These are phyloP conservation scores for Alviniconcha strummeri DNA, from an alignment of 2,888 invertebrate species.

Conservation along the genomic window DNA sequence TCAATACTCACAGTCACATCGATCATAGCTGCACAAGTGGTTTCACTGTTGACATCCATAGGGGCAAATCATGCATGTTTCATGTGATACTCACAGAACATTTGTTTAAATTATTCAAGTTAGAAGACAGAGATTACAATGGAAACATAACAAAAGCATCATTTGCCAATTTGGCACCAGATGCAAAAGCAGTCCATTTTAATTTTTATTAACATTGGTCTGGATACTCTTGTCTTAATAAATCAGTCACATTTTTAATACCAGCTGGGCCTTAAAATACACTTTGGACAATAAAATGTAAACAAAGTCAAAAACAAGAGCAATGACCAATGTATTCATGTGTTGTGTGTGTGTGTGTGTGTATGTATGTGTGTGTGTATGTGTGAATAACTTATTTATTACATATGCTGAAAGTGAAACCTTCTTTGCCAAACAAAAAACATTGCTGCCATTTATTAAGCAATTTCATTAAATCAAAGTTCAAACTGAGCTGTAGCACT, in stretches of 20 bases:
- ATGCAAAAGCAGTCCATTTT: not conserved
- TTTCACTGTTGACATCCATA: slow-evolving; percentile 9
- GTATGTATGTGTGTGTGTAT: not conserved
- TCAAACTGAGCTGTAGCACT: no score
- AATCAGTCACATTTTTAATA: not conserved
- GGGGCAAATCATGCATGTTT: not conserved
- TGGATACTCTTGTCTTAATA: not conserved
- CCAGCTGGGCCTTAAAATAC: no score
- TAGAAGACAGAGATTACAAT: no score
- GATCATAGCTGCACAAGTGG: not conserved
- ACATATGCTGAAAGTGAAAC: no score
- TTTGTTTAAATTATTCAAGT: not conserved
- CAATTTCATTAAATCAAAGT: no score
- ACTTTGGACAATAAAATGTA: no score
- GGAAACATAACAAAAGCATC: no score
- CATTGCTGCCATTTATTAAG: no score
- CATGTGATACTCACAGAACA: not conserved
- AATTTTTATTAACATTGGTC: not conserved
- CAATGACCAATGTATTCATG: not conserved
- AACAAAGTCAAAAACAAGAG: not conserved
- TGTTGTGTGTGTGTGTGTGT: not conserved
- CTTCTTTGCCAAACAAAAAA: no score
- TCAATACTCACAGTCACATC: slow-evolving; percentile 16
- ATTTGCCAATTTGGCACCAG: no score
- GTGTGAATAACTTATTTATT: not conserved